Conservation (phyloP, 2,888 invertebrate species). For the Germaria angustata region DNA sequence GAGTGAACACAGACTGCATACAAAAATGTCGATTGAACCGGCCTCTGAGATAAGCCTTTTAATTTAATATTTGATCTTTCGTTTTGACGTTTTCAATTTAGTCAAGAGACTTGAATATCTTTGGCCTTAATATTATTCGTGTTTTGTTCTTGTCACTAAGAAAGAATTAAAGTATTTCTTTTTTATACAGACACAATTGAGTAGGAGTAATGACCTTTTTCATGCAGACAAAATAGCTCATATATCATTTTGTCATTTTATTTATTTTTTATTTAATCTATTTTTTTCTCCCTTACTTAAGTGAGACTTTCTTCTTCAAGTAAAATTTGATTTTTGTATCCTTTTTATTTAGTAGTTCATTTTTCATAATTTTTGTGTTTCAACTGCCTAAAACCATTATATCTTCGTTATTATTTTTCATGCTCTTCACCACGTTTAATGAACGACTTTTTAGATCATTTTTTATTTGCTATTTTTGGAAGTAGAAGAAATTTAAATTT, state of each 20-base stretch:
- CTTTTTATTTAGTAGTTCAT: conserved; percentile 34
- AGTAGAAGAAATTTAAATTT: conserved; percentile 70
- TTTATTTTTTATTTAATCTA: conserved; percentile 16
- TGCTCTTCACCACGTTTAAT: background rate
- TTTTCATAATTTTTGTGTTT: conserved; percentile 50
- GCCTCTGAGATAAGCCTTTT: too few relatives aligned
- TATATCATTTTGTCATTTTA: conserved; percentile 61
- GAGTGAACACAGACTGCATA: too few relatives aligned
- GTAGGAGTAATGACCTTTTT: background rate
- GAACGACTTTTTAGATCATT: conserved; percentile 39
- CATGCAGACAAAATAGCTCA: conserved; percentile 29
- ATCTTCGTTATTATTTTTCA: background rate
- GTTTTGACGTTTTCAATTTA: too few relatives aligned
- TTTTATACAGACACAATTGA: background rate
- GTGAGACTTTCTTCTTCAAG: background rate
- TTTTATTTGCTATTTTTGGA: conserved; percentile 57
- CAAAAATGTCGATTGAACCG: too few relatives aligned
- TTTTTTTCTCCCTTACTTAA: background rate
- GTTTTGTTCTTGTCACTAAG: too few relatives aligned
- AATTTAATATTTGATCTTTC: too few relatives aligned
- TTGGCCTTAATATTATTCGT: too few relatives aligned
- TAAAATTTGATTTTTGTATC: conserved; percentile 51
- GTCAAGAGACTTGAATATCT: too few relatives aligned
- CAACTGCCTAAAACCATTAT: conserved; percentile 46
- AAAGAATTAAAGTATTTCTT: too few relatives aligned